phyloP scores from a whole-genome alignment of 2,888 invertebrate genomes.

The Xanthorhoe designata region DNA sequence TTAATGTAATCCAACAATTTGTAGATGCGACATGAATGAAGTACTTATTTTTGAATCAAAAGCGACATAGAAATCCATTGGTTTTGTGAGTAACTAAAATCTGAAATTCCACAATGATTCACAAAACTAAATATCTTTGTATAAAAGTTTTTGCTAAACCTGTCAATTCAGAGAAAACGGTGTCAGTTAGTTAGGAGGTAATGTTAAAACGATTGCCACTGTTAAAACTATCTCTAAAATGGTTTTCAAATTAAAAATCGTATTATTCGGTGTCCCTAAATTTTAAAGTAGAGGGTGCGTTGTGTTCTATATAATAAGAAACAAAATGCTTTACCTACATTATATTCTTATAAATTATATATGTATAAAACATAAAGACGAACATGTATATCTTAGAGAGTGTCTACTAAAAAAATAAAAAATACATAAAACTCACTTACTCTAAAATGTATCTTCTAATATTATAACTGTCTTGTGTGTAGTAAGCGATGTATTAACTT shows the following conservation, averaged over 20 bases:
- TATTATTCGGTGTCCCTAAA: constrained; percentile 78
- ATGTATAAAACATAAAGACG: constrained; percentile 72
- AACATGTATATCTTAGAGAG: constrained; percentile 79
- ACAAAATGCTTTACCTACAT: constrained; percentile 84
- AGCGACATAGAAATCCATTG: not conserved
- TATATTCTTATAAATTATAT: constrained; percentile 85
- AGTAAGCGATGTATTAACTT: constrained; percentile 67
- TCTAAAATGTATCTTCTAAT: constrained; percentile 54
- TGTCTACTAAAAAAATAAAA: constrained; percentile 75
- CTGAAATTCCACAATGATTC: constrained; percentile 64
- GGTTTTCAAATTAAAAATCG: constrained; percentile 65
- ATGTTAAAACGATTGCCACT: constrained; percentile 65
- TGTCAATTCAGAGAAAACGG: constrained; percentile 82
- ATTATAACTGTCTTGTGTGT: constrained; percentile 70
- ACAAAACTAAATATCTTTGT: constrained; percentile 53
- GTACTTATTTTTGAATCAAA: constrained; percentile 39
- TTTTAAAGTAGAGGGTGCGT: constrained; percentile 70
- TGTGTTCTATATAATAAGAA: constrained; percentile 79
- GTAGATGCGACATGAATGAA: constrained; percentile 11
- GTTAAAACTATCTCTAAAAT: constrained; percentile 67
- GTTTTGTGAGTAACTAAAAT: constrained; percentile 3
- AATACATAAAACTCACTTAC: constrained; percentile 65
- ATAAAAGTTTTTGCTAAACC: constrained; percentile 63
- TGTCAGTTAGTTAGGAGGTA: constrained; percentile 77
- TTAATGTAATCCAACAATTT: not conserved